Conservation (phyloP, 2,797 vertebrate species). For the Mormyrus hasselquistii region DNA sequence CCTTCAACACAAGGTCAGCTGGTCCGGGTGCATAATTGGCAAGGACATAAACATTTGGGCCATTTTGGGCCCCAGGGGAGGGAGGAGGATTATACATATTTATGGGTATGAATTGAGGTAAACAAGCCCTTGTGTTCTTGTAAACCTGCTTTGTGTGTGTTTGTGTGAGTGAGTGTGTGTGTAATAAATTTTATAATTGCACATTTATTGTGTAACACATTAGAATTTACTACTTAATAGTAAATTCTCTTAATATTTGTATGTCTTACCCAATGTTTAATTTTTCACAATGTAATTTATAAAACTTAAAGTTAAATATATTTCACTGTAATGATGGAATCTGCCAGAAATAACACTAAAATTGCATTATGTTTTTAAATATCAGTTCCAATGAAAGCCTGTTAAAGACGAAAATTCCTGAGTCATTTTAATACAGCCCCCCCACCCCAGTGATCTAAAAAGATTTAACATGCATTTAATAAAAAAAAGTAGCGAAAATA, state of each 20-base stretch:
- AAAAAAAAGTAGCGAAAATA: not conserved
- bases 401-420: not conserved
- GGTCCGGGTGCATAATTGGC: not conserved
- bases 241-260: not conserved
- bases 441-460: not conserved
- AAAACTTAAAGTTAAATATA: not conserved
- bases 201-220: not conserved
- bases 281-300: not conserved
- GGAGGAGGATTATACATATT: not conserved
- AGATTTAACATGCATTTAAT: constrained; percentile 6
- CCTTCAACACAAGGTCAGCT: not conserved
- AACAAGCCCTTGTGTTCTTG: not conserved
- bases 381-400: not conserved
- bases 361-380: not conserved
- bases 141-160: not conserved
- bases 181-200: not conserved
- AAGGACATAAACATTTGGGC: not conserved
- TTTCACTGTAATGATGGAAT: not conserved
- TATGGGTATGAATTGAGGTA: not conserved
- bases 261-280: not conserved
- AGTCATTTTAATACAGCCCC: not conserved
- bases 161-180: not conserved
- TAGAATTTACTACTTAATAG: not conserved
- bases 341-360: not conserved
- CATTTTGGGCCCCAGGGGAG: not conserved